Evolutionary conservation across 2,113 vertebrate species (phyloP), one percentile per base, ranked within the genome.

Genomic region (Sapayoa aenigma): DNA sequence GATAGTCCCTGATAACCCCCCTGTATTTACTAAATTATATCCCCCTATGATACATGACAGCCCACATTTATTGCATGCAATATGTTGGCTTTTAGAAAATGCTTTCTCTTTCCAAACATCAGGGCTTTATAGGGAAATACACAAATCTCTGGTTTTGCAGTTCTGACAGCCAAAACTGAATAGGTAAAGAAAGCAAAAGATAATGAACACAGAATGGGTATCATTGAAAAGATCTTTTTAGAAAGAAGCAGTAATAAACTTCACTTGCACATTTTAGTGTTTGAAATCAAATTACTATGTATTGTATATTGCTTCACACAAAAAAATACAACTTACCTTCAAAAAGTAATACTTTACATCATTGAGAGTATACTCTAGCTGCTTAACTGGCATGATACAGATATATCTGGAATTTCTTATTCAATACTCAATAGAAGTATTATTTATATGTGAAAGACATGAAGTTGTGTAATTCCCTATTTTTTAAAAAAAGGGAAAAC

Each of bases 21-120:
- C 24, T 84, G 68, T 87, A 78, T 90, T 84, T 96, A 55, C 42
- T 59, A 90, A 88, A 74, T 74, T 58, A 60, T 93, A 52, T 90
- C 52, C 52, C 42, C 67, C 42, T 89, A n/a, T 10, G 6, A 49
- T 84, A 80, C 24, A 67, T 50, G 76, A 93, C 59, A 94, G 76
- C 5, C 18, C 59, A 86, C 47, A 81, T 93, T 92, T 94, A 67
- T 92, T 78, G 66, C 63, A 63, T 63, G 39, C 27, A 77, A 35
- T 35, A 74, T 39, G 11, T 6, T 77, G 63, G 30, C 7, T 23
- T 88, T 71, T 67, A 81, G 65, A 78, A 92, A 93, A 93, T 69
- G 12, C 65, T 77, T 85, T 85, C 60, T 72, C 14, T 90, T 92
- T 66, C 37, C 28, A 41, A 93, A 84, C 22, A 85, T 47, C 62